Conservation (phyloP, 2,888 invertebrate genomes). For the Ectemnius lituratus region DNA sequence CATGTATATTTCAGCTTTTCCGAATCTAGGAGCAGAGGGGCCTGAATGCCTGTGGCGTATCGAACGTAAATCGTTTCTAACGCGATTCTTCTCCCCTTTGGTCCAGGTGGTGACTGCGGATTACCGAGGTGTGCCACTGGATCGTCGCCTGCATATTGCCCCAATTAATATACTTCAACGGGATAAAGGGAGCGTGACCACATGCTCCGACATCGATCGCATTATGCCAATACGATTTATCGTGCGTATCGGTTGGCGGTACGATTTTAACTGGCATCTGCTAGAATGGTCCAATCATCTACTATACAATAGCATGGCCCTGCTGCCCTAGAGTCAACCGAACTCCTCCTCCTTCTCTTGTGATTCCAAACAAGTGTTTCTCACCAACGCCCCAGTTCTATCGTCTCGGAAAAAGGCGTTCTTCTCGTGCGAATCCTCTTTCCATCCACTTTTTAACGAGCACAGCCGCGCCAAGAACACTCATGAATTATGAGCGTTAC, state of each 20-base stretch:
- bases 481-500: constrained; percentile 41
- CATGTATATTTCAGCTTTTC: neutral
- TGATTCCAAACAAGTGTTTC: constrained; percentile 30
- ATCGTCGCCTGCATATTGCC: neutral
- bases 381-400: neutral
- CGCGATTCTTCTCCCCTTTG: neutral
- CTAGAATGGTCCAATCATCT: constrained; percentile 13
- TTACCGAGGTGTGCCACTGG: neutral
- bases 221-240: constrained; percentile 6
- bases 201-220: constrained; percentile 3
- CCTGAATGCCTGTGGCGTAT: neutral
- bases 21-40: neutral
- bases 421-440: constrained; percentile 17
- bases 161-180: constrained; percentile 23
- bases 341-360: constrained; percentile 1
- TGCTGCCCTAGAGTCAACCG: neutral
- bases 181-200: constrained; percentile 11
- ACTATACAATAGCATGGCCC: too few species aligned
- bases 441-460: constrained; percentile 29
- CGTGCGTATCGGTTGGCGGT: neutral
- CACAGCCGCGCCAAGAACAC: constrained; percentile 4
- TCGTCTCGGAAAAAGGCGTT: neutral
- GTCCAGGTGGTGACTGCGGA: constrained; percentile 3
- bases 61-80: neutral
- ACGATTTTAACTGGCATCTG: constrained; percentile 36